Percentiles rank a stretch among this genome's conserved stretches.
These are phyloP conservation scores for Xyrauchen texanus DNA, from an alignment of 2,113 vertebrate genomes.

Conservation along the genomic window DNA sequence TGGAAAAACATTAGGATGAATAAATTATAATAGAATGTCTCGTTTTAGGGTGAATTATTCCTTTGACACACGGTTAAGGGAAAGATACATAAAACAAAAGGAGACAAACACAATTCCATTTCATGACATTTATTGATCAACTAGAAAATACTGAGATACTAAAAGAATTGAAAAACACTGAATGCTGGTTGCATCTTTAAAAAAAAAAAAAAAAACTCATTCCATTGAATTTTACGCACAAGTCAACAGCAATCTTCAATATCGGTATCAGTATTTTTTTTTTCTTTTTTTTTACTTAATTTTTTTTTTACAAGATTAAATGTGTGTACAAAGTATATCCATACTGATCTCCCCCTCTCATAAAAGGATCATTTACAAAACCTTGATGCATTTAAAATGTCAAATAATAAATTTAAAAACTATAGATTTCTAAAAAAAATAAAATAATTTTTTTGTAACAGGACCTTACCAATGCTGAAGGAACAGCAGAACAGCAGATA, in stretches of 20 bases:
- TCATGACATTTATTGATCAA: constrained; percentile 77
- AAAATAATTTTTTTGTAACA: constrained; percentile 69
- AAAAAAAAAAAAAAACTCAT: constrained; percentile 66
- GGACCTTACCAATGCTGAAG: constrained; percentile 75
- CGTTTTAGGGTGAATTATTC: no score
- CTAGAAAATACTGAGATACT: constrained; percentile 83
- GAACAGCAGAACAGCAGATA: constrained; percentile 76
- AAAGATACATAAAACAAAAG: not conserved
- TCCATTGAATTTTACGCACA: constrained; percentile 66
- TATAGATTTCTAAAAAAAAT: constrained; percentile 33
- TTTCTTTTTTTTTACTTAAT: constrained; percentile 67
- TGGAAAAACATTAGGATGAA: no score
- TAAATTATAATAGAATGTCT: no score
- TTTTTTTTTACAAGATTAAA: constrained; percentile 75
- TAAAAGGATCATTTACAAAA: constrained; percentile 81
- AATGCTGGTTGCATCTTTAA: constrained; percentile 73
- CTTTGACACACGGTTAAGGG: not conserved
- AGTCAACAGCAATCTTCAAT: constrained; percentile 71
- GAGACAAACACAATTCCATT: constrained; percentile 12
- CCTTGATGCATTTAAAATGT: constrained; percentile 73
- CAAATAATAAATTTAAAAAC: constrained; percentile 64
- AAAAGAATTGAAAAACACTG: constrained; percentile 80
- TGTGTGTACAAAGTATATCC: constrained; percentile 78
- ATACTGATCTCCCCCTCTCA: constrained; percentile 68
- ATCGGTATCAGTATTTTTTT: constrained; percentile 65